Percentiles rank a stretch among this genome's conserved stretches.
Evolutionary conservation across 1,140 invertebrate species (phyloP).

Genomic region (Ceratosolen fusciceps): DNA sequence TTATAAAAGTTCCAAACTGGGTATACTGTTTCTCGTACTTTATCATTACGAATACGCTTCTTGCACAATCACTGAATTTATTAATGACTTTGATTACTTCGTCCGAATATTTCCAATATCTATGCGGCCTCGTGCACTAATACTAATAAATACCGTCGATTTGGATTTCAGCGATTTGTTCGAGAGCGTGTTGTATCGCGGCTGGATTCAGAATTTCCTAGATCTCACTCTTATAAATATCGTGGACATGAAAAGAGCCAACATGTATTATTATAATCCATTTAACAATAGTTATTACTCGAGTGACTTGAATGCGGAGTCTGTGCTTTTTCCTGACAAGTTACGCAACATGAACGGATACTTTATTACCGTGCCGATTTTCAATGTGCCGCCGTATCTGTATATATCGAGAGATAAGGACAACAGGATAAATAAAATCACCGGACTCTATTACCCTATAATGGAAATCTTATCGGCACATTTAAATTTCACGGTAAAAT

Average conservation of each 20-base stretch:
- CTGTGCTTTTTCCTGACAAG: not conserved
- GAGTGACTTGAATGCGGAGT: not conserved
- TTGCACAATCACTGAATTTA: not conserved
- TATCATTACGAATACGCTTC: not conserved
- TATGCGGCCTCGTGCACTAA: not conserved
- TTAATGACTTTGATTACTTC: not conserved
- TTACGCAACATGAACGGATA: conserved; percentile 3
- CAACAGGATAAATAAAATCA: not conserved
- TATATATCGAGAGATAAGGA: not conserved
- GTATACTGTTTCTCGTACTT: not conserved
- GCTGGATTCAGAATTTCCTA: not conserved
- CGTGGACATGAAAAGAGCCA: not conserved
- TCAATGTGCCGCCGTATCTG: not conserved
- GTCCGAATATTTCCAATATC: not conserved
- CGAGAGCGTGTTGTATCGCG: not conserved
- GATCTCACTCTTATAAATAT: not conserved
- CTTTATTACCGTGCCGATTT: not conserved
- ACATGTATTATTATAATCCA: not conserved
- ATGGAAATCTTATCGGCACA: not conserved
- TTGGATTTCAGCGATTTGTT: not conserved
- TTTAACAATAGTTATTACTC: not conserved
- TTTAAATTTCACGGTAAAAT: conserved; percentile 1
- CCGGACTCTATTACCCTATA: not conserved
- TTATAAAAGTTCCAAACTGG: not conserved
- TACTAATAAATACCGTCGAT: not conserved